Conservation (phyloP, 2,888 invertebrate genomes). For the Patella pellucida region DNA sequence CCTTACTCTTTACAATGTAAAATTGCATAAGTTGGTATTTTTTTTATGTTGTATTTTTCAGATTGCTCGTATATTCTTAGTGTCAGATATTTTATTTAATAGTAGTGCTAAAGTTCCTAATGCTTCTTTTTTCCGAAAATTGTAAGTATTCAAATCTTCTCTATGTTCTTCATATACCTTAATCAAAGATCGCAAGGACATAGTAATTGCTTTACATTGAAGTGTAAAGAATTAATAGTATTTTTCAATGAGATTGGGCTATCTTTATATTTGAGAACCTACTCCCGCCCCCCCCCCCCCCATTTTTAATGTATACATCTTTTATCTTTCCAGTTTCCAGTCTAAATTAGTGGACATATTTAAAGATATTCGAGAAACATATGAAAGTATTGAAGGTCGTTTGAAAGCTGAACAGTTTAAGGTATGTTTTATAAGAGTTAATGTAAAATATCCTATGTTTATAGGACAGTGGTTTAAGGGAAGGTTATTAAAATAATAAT, state of each 20-base stretch:
- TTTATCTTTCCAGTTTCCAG: constrained; percentile 80
- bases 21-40: not conserved
- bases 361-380: constrained; percentile 80
- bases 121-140: constrained; percentile 86
- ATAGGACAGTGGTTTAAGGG: too few species aligned
- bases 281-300: too few species aligned
- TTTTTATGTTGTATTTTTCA: constrained; percentile 56
- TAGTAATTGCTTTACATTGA: too few species aligned
- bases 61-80: constrained; percentile 91
- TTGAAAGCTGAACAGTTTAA: constrained; percentile 97
- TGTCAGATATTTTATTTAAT: constrained; percentile 97
- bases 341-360: constrained; percentile 84
- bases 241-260: too few species aligned
- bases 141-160: constrained; percentile 62
- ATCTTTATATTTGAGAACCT: too few species aligned
- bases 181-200: too few species aligned
- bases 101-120: constrained; percentile 96
- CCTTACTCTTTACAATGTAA: not conserved
- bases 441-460: too few species aligned
- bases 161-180: not conserved
- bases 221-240: too few species aligned
- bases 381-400: constrained; percentile 83
- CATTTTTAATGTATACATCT: constrained; percentile 14
- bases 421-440: constrained; percentile 52
- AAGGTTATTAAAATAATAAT: too few species aligned